These are phyloP conservation scores for Scylla paramamosain DNA, from an alignment of 1,140 invertebrate genomes.

Conservation along the genomic window DNA sequence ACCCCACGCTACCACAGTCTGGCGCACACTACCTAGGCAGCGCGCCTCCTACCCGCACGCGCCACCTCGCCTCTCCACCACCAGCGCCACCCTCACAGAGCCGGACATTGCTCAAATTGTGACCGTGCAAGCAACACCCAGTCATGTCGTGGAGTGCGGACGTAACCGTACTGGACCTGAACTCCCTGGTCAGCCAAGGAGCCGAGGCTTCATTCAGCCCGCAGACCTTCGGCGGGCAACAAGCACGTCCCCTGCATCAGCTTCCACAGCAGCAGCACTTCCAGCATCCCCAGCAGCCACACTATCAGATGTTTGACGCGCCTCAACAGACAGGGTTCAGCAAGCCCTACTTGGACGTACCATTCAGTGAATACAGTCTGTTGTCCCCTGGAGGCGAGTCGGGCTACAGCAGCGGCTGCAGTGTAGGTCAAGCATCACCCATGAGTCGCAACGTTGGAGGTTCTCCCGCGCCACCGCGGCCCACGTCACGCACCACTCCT, in stretches of 20 bases:
- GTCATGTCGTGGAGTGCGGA: constrained; percentile 66
- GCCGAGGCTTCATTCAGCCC: constrained; percentile 66
- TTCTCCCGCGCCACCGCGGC: constrained; percentile 47
- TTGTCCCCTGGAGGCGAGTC: constrained; percentile 59
- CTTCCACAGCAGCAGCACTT: constrained; percentile 36
- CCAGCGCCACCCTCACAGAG: constrained; percentile 29
- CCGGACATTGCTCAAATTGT: constrained; percentile 73
- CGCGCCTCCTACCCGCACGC: constrained; percentile 24
- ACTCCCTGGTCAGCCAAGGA: constrained; percentile 60
- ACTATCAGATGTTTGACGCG: constrained; percentile 70
- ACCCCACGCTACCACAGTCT: constrained; percentile 30
- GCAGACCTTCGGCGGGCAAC: constrained; percentile 65
- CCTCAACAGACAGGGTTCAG: constrained; percentile 57
- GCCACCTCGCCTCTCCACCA: constrained; percentile 25
- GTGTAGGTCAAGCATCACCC: constrained; percentile 67
- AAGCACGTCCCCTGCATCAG: neutral
- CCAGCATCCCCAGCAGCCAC: constrained; percentile 50
- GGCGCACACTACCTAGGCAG: constrained; percentile 53
- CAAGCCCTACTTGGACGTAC: constrained; percentile 60
- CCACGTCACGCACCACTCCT: constrained; percentile 45
- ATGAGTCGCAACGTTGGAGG: constrained; percentile 61
- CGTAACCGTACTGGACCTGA: constrained; percentile 60
- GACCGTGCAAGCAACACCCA: constrained; percentile 61
- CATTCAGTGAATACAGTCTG: constrained; percentile 60
- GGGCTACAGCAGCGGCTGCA: constrained; percentile 67